phyloP scores from a whole-genome alignment of 1,140 invertebrate genomes.

The Aphis craccivora region DNA sequence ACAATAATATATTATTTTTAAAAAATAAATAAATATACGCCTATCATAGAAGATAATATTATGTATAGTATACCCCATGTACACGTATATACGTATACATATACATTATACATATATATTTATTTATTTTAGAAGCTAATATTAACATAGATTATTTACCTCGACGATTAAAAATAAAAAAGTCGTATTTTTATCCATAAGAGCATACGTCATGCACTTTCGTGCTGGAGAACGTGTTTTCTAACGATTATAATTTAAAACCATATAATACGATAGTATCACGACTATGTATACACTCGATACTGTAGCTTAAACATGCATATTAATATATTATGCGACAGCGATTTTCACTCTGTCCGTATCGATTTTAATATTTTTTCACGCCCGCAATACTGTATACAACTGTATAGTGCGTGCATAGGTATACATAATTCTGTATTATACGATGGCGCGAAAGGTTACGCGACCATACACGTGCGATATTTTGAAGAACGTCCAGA shows the following conservation, averaged over 20 bases:
- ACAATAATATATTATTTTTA: too few species aligned
- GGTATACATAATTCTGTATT: not conserved
- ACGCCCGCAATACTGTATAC: not conserved
- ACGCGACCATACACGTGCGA: not conserved
- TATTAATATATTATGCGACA: constrained; percentile 1
- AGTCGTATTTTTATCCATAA: too few species aligned
- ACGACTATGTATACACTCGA: not conserved
- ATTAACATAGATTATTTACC: not conserved
- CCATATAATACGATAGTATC: not conserved
- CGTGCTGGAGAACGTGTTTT: not conserved
- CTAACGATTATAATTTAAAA: not conserved
- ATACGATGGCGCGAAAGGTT: not conserved
- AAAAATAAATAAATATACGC: too few species aligned
- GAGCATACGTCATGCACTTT: not conserved
- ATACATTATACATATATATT: too few species aligned
- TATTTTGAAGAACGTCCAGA: not conserved
- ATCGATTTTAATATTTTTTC: not conserved
- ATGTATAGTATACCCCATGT: too few species aligned
- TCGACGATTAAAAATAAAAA: not conserved
- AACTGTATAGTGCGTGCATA: too few species aligned
- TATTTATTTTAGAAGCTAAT: not conserved
- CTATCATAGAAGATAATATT: too few species aligned
- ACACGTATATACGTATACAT: too few species aligned
- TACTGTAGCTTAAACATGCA: not conserved
- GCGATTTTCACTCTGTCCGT: not conserved